Conservation (phyloP, 2,113 vertebrate species). For the Pachypanchax playfairii region DNA sequence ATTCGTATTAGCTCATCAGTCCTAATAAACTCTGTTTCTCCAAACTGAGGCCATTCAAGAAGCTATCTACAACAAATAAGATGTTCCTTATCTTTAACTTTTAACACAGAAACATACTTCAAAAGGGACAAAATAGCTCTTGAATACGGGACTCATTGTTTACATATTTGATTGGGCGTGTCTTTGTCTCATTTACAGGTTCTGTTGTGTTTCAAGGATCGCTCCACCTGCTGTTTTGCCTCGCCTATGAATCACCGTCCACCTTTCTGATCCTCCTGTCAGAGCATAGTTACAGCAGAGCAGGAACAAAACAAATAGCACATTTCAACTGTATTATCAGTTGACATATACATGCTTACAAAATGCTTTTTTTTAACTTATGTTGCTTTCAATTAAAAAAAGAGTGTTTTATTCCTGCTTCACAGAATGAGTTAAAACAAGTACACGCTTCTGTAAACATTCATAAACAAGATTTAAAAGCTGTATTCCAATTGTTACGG, state of each 20-base stretch:
- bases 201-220: constrained; percentile 63
- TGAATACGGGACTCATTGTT: not conserved
- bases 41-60: too few species aligned
- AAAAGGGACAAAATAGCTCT: too few species aligned
- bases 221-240: constrained; percentile 59
- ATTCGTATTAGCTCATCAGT: too few species aligned
- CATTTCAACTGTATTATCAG: not conserved
- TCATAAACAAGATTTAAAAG: too few species aligned
- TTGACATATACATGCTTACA: too few species aligned
- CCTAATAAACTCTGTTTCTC: too few species aligned
- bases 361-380: not conserved
- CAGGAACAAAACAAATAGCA: constrained; percentile 31
- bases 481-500: too few species aligned
- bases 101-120: too few species aligned
- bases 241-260: constrained; percentile 24
- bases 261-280: constrained; percentile 18
- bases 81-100: too few species aligned
- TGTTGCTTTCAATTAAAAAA: not conserved
- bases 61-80: too few species aligned
- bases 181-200: constrained; percentile 53
- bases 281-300: not conserved
- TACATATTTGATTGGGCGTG: not conserved
- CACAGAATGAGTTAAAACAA: not conserved
- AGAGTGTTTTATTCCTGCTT: not conserved
- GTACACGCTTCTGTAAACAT: too few species aligned